Base-by-base conservation (phyloP, 2,888 invertebrate genomes). In the Cosmorhoe ocellata region DNA sequence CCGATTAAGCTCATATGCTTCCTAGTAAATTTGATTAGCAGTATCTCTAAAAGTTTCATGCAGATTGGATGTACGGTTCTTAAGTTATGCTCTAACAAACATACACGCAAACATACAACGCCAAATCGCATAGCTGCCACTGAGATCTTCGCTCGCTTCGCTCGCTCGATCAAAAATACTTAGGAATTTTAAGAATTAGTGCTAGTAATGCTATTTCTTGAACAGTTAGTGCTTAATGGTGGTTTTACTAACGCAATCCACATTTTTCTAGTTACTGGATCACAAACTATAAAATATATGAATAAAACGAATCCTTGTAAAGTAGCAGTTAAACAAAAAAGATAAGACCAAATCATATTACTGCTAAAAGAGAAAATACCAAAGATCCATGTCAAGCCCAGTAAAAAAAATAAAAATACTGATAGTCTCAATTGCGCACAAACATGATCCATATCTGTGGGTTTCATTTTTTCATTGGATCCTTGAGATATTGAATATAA, bases 381-480 rank as follows among this genome's bases (percentile, higher is more conserved):
- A 67, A 93, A 93, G 14, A 92, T 76, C 93, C 93, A 93, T 0
- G 92, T 91, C 1, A 93, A 74, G 0, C 93, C 93, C 10, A 93
- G 70, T 24, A 93, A 75, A 52, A 93, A 93, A 67, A 93, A 93
- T 40, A 93, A 74, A 58, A 93, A 82, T 52, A 92, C 78, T 0
- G 91, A 92, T 9, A 93, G 70, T 26, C 92, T 81, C 5, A 93
- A 69, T 59, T 93, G 92, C 11, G 91, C 89, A 1, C 85, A 61
- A 6, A 79, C 76, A 44, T 91, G 59, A 70, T 84, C 71, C 58
- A 75, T 84, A 60, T 73, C 91, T 0, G 78, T 68, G 4, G 76
- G 61, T 48, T 91, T 86, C 55, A 88, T 80, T 56, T 91, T 86
- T 34, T 91, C 88, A 57, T 91, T 89, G 0, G 91, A 84, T 2